Evolutionary conservation across 1,140 invertebrate genomes (phyloP).

Genomic region (Penaeus indicus): DNA sequence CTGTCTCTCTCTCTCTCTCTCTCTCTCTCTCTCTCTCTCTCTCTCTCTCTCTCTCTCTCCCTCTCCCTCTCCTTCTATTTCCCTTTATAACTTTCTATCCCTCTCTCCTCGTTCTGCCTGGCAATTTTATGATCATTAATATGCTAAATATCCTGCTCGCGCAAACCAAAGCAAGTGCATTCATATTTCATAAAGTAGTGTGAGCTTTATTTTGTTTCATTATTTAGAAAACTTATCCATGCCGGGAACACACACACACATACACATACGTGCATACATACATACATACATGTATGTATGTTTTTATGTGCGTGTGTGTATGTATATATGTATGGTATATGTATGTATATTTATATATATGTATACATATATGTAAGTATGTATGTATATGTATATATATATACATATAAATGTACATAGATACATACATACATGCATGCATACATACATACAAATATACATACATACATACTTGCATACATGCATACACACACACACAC

Average conservation of each 20-base stretch:
- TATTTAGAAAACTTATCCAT: too few relatives aligned
- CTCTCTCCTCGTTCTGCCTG: neutral
- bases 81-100: neutral
- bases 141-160: too few relatives aligned
- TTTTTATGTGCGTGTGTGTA: neutral
- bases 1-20: neutral
- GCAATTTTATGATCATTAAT: too few relatives aligned
- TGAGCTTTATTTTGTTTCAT: too few relatives aligned
- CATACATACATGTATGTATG: neutral
- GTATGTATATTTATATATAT: neutral
- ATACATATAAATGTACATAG: neutral
- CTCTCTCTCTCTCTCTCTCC: constrained; percentile 30
- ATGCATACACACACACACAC: constrained; percentile 10
- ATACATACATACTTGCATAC: constrained; percentile 21
- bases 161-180: too few relatives aligned
- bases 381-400: too few relatives aligned
- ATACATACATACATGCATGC: neutral
- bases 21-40: constrained; percentile 31
- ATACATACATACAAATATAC: neutral
- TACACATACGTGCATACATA: neutral
- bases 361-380: neutral
- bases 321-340: neutral
- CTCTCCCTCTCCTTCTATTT: neutral
- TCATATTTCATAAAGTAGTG: too few relatives aligned
- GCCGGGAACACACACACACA: too few relatives aligned